Percentiles rank a stretch among this genome's conserved stretches.
These are phyloP conservation scores for Verasper variegatus DNA, from an alignment of 2,113 vertebrate genomes.

Conservation along the genomic window DNA sequence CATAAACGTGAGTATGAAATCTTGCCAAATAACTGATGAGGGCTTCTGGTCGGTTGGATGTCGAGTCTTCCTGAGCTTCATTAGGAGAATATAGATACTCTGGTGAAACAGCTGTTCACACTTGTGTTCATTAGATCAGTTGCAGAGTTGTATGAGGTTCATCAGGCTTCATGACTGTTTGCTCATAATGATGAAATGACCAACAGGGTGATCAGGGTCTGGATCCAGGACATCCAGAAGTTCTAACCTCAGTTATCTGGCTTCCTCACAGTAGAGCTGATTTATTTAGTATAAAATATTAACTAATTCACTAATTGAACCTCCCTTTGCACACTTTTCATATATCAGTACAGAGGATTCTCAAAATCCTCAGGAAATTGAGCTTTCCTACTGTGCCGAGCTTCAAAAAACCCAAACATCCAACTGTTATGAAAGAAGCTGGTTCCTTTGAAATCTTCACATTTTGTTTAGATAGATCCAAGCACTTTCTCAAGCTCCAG, in stretches of 20 bases:
- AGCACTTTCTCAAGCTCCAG: constrained; percentile 2
- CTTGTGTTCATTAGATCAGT: too few species aligned
- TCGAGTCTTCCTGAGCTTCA: too few species aligned
- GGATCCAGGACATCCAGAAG: background rate
- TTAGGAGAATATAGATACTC: too few species aligned
- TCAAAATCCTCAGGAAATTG: constrained; percentile 1
- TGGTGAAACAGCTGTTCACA: too few species aligned
- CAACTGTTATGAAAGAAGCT: constrained; percentile 4
- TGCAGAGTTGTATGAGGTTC: too few species aligned
- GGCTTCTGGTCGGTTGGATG: too few species aligned
- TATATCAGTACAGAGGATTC: background rate
- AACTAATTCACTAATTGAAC: background rate
- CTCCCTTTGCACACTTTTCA: background rate
- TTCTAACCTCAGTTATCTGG: background rate
- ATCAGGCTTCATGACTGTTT: background rate
- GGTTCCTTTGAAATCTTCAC: constrained; percentile 3
- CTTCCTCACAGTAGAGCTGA: background rate
- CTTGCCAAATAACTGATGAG: too few species aligned
- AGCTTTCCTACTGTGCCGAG: background rate
- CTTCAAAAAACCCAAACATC: background rate
- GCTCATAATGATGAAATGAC: background rate
- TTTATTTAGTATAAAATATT: constrained; percentile 4
- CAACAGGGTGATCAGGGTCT: background rate
- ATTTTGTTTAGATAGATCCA: constrained; percentile 9
- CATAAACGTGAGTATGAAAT: too few species aligned